Conservation (phyloP, 1,140 invertebrate species). For the Drosophila equinoxialis region DNA sequence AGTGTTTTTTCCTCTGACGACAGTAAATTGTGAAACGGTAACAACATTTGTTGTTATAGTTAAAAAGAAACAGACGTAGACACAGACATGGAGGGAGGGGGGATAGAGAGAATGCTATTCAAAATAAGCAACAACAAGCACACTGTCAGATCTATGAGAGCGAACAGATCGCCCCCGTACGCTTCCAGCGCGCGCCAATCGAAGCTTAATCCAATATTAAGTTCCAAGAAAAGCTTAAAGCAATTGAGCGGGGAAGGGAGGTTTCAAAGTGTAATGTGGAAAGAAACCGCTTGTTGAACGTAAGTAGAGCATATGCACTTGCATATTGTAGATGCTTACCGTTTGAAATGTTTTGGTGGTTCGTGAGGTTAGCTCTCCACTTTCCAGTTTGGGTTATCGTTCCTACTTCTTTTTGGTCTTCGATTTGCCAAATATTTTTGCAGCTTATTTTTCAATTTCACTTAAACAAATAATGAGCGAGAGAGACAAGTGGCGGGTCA, state of each 20-base stretch:
- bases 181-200: constrained; percentile 40
- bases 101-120: neutral
- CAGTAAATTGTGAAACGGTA: constrained; percentile 10
- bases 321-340: constrained; percentile 54
- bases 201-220: constrained; percentile 38
- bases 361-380: constrained; percentile 45
- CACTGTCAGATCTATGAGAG: constrained; percentile 1
- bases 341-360: constrained; percentile 52
- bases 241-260: constrained; percentile 17
- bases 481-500: neutral
- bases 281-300: constrained; percentile 8
- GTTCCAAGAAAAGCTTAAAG: constrained; percentile 17
- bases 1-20: constrained; percentile 18
- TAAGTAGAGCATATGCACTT: constrained; percentile 19
- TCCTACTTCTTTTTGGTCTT: neutral
- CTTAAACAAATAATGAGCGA: constrained; percentile 5
- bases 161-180: neutral
- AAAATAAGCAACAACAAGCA: constrained; percentile 15
- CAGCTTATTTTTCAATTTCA: constrained; percentile 15
- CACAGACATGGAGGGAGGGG: constrained; percentile 8
- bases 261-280: constrained; percentile 44
- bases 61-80: constrained; percentile 9
- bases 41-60: constrained; percentile 10
- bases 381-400: constrained; percentile 29
- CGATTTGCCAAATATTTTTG: neutral